Evolutionary conservation across 2,113 vertebrate species (phyloP).

Genomic region (Leptosomus discolor): DNA sequence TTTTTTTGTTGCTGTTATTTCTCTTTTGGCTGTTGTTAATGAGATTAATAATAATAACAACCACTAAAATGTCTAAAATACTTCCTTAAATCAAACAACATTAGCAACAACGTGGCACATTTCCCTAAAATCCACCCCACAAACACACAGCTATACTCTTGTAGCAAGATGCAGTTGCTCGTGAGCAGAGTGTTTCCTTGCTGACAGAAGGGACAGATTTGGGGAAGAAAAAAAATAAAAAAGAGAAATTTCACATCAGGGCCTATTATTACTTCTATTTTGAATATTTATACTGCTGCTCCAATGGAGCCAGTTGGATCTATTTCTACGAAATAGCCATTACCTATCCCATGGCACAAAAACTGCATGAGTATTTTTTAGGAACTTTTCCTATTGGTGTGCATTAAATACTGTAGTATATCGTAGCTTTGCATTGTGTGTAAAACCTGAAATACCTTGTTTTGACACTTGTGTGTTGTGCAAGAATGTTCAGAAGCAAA

Average conservation of each 20-base stretch:
- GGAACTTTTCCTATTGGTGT: constrained; percentile 45
- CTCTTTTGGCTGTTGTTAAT: background rate
- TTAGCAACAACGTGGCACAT: background rate
- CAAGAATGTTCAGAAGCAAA: background rate
- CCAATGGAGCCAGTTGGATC: constrained; percentile 68
- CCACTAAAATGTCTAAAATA: constrained; percentile 19
- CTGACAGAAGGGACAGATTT: background rate
- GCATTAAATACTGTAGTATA: constrained; percentile 44
- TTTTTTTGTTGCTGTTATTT: background rate
- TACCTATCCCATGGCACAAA: constrained; percentile 51
- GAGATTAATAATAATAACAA: constrained; percentile 9
- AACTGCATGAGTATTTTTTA: constrained; percentile 20
- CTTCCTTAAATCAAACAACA: background rate
- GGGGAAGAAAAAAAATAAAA: background rate
- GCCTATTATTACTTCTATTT: constrained; percentile 57
- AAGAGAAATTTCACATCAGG: constrained; percentile 19
- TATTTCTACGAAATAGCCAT: constrained; percentile 63
- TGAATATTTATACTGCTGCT: constrained; percentile 66
- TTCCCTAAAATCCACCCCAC: background rate
- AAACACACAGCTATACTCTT: background rate
- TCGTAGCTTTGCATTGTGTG: constrained; percentile 12
- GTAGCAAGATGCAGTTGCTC: background rate
- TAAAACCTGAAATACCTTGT: constrained; percentile 16
- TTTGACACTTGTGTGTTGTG: background rate
- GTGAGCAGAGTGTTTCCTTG: constrained; percentile 6